These are phyloP conservation scores for Caenorhabditis tropicalis DNA, from an alignment of 1,140 invertebrate genomes.

Conservation along the genomic window DNA sequence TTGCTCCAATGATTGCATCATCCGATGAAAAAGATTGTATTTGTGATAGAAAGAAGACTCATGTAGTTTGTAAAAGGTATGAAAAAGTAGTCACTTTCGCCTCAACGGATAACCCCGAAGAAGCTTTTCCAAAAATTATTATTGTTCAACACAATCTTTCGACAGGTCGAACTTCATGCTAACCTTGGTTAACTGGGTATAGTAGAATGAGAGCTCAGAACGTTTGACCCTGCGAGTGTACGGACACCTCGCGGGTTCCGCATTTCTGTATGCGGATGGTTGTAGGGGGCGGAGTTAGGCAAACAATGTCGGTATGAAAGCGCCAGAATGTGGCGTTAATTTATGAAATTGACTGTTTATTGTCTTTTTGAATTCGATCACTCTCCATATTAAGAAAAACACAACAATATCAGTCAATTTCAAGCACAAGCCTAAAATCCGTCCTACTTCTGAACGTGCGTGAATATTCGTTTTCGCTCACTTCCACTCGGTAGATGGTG, in stretches of 20 bases:
- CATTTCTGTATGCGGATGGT: background rate
- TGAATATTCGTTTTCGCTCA: too few species aligned
- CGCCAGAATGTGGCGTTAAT: too few species aligned
- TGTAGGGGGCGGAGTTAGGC: background rate
- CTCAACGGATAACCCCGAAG: constrained; percentile 3
- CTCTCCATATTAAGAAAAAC: too few species aligned
- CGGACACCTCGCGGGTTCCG: background rate
- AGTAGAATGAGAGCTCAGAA: background rate
- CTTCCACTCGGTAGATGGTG: background rate
- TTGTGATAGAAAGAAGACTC: constrained; percentile 8
- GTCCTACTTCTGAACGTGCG: too few species aligned
- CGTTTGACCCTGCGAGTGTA: background rate
- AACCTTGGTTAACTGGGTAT: constrained; percentile 1
- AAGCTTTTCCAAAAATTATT: constrained; percentile 5
- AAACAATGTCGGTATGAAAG: too few species aligned
- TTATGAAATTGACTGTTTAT: too few species aligned
- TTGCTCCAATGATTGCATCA: constrained; percentile 27
- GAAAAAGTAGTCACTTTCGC: too few species aligned
- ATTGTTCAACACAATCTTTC: background rate
- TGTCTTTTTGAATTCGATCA: too few species aligned
- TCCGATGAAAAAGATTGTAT: constrained; percentile 31
- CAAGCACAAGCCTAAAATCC: too few species aligned
- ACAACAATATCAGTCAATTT: too few species aligned
- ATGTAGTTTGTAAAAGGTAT: constrained; percentile 27
- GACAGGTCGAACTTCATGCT: background rate